Conservation (phyloP, 1,140 invertebrate species). For the Dendrolimus kikuchii region DNA sequence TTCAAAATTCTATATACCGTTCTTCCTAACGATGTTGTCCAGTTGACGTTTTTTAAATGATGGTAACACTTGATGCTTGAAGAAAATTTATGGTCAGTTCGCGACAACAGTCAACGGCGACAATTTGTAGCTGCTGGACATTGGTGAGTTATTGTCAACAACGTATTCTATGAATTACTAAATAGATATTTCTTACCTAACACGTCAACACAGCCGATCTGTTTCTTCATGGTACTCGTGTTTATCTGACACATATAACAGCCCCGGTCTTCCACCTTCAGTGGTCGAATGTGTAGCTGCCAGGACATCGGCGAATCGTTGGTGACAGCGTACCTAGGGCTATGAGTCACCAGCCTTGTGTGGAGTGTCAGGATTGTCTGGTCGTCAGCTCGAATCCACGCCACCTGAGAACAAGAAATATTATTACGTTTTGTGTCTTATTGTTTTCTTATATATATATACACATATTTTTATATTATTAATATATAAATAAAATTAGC, state of each 20-base stretch:
- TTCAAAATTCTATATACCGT: too few relatives aligned
- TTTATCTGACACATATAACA: slow-evolving; percentile 93
- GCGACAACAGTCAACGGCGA: too few relatives aligned
- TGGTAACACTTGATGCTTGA: too few relatives aligned
- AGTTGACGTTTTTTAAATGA: too few relatives aligned
- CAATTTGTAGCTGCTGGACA: too few relatives aligned
- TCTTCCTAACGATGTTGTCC: too few relatives aligned
- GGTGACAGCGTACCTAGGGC: slow-evolving; percentile 84
- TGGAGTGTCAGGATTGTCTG: slow-evolving; percentile 91
- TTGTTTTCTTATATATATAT: too few relatives aligned
- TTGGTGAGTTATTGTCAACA: neutral
- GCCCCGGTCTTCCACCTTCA: slow-evolving; percentile 81
- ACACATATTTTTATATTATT: too few relatives aligned
- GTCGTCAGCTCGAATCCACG: slow-evolving; percentile 92
- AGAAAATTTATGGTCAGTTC: too few relatives aligned
- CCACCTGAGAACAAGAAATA: slow-evolving; percentile 76
- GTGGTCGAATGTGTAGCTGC: slow-evolving; percentile 83
- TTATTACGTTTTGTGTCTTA: neutral
- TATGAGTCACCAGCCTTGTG: slow-evolving; percentile 90
- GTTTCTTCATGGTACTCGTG: slow-evolving; percentile 90
- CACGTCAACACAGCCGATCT: slow-evolving; percentile 90
- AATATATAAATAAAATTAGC: too few relatives aligned
- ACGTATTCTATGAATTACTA: neutral
- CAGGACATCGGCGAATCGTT: slow-evolving; percentile 84
- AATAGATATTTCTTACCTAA: slow-evolving; percentile 76